phyloP scores from a whole-genome alignment of 1,140 invertebrate genomes.

The Cataglyphis hispanica region DNA sequence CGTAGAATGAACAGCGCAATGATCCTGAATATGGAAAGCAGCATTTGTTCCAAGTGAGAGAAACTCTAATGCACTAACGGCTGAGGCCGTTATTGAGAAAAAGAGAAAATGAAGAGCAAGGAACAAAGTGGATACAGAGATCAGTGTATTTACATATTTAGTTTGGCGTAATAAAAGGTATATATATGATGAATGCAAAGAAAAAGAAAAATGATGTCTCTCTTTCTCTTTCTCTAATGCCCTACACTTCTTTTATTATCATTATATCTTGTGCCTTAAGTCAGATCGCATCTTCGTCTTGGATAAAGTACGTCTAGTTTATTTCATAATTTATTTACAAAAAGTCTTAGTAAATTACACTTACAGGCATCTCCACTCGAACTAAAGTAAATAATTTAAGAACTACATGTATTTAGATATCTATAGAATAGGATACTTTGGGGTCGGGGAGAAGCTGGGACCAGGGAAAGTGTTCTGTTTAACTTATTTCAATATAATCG shows the following conservation, averaged over 20 bases:
- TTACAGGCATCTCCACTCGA: constrained; percentile 87
- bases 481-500: constrained; percentile 66
- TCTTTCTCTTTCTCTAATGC: constrained; percentile 63
- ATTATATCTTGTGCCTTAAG: constrained; percentile 49
- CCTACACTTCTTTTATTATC: constrained; percentile 60
- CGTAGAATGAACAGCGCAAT: constrained; percentile 91
- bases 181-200: constrained; percentile 72
- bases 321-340: constrained; percentile 87
- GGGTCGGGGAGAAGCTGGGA: constrained; percentile 85
- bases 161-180: constrained; percentile 76
- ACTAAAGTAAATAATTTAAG: constrained; percentile 87
- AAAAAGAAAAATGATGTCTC: constrained; percentile 49
- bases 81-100: constrained; percentile 53
- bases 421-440: constrained; percentile 86
- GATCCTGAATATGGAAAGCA: constrained; percentile 90
- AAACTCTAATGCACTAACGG: background rate
- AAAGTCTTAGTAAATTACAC: constrained; percentile 87
- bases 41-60: constrained; percentile 77
- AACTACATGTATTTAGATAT: constrained; percentile 86
- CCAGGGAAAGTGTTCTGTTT: constrained; percentile 82
- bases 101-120: constrained; percentile 69
- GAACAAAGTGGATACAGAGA: constrained; percentile 62
- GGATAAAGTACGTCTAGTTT: constrained; percentile 87
- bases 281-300: constrained; percentile 75
- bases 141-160: constrained; percentile 80